phyloP scores from a whole-genome alignment of 2,113 vertebrate species.

The Takifugu bimaculatus region DNA sequence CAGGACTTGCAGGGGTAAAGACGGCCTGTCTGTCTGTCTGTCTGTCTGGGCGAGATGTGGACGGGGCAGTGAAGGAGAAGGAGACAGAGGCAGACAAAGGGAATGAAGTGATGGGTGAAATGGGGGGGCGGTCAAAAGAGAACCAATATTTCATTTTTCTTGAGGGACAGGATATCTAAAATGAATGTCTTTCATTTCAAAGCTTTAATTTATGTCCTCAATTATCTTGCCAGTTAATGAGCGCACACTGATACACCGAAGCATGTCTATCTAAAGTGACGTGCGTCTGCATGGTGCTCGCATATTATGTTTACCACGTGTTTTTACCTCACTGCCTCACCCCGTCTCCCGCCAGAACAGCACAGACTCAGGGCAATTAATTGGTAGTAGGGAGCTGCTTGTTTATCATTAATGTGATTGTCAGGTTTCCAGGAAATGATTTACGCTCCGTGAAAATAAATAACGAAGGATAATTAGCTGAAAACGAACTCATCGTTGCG shows the following conservation, averaged over 20 bases:
- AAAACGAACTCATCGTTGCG: conserved; percentile 29
- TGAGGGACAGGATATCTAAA: conserved; percentile 7
- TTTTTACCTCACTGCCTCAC: neutral
- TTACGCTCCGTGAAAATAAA: conserved; percentile 23
- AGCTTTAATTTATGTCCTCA: conserved; percentile 1
- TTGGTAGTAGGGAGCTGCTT: conserved; percentile 17
- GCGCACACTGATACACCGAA: neutral
- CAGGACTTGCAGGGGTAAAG: conserved; percentile 66
- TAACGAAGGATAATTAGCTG: conserved; percentile 35
- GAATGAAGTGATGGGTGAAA: conserved; percentile 30
- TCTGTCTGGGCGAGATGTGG: conserved; percentile 14
- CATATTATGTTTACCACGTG: neutral
- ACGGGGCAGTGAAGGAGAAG: neutral
- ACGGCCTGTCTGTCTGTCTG: conserved; percentile 32
- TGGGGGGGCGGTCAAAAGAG: conserved; percentile 3
- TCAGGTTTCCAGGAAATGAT: conserved; percentile 35
- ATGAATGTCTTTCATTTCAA: conserved; percentile 22
- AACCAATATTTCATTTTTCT: conserved; percentile 2
- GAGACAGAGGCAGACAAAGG: conserved; percentile 45
- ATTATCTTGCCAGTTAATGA: neutral
- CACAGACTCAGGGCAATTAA: conserved; percentile 6
- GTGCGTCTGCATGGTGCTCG: neutral
- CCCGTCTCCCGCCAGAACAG: conserved; percentile 1
- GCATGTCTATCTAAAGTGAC: neutral
- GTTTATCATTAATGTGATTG: conserved; percentile 31